These are phyloP conservation scores for Craseonycteris thonglongyai DNA, from an alignment of 2,113 vertebrate species.

Conservation along the genomic window DNA sequence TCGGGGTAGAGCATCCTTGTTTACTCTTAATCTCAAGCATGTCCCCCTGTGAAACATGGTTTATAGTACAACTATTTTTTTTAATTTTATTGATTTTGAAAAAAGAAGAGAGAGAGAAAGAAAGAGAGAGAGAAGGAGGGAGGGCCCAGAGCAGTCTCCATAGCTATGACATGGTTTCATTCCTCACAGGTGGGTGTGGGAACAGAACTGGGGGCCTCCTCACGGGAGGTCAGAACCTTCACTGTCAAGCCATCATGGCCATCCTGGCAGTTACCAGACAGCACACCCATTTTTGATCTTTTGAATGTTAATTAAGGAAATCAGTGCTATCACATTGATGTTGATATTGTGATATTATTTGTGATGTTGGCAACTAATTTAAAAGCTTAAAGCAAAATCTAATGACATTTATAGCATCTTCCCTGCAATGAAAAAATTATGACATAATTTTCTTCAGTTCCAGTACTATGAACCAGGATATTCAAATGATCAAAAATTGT, in stretches of 20 bases:
- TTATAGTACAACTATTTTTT: neutral
- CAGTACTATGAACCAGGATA: neutral
- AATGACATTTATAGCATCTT: neutral
- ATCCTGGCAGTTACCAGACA: too few relatives aligned
- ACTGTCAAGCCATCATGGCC: too few relatives aligned
- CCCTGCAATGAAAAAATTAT: neutral
- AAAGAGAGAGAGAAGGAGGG: too few relatives aligned
- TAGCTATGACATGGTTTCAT: too few relatives aligned
- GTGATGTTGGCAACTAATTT: neutral
- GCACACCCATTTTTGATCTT: neutral
- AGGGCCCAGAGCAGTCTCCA: too few relatives aligned
- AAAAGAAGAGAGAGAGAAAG: too few relatives aligned
- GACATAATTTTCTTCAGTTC: conserved; percentile 12
- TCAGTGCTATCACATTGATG: neutral
- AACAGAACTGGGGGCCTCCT: too few relatives aligned
- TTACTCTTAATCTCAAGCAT: neutral
- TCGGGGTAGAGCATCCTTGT: neutral
- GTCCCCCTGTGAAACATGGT: neutral
- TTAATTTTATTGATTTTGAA: too few relatives aligned
- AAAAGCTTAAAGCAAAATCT: neutral
- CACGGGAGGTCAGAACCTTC: too few relatives aligned
- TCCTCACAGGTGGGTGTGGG: too few relatives aligned
- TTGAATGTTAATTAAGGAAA: neutral
- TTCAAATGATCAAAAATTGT: neutral
- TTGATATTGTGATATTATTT: too few relatives aligned